Evolutionary conservation across 2,888 invertebrate genomes (phyloP).

Genomic region (Pseudoips prasinana): DNA sequence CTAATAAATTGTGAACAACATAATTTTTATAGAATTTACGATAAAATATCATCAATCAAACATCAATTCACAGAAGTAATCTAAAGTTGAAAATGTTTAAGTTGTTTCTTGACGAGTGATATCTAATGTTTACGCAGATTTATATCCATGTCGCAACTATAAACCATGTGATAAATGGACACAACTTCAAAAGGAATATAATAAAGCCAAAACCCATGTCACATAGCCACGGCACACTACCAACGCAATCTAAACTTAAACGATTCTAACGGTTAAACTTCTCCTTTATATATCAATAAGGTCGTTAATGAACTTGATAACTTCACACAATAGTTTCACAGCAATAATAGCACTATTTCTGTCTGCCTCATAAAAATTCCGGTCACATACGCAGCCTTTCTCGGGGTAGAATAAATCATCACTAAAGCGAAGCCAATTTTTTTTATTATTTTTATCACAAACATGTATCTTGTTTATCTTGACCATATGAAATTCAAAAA

Average conservation of each 20-base stretch:
- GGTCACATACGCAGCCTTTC: slow-evolving; percentile 13
- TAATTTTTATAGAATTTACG: too few species aligned
- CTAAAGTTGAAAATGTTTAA: too few species aligned
- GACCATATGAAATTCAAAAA: background rate
- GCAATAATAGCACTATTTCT: slow-evolving; percentile 3
- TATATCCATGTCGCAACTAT: too few species aligned
- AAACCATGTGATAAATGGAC: too few species aligned
- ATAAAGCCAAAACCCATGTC: too few species aligned
- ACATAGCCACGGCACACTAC: too few species aligned
- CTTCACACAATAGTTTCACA: slow-evolving; percentile 8
- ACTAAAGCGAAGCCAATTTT: slow-evolving; percentile 13
- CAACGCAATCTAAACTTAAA: slow-evolving; percentile 3
- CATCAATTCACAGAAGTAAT: too few species aligned
- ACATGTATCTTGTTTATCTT: slow-evolving; percentile 19
- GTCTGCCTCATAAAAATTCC: slow-evolving; percentile 17
- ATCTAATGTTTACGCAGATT: too few species aligned
- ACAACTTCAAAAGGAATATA: too few species aligned
- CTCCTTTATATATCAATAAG: slow-evolving; percentile 7
- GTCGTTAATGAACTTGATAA: slow-evolving; percentile 10
- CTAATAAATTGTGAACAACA: too few species aligned
- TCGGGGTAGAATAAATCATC: slow-evolving; percentile 19
- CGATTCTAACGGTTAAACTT: slow-evolving; percentile 3
- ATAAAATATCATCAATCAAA: too few species aligned
- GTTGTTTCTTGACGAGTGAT: too few species aligned
- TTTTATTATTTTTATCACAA: slow-evolving; percentile 15